Evolutionary conservation across 2,797 vertebrate genomes (phyloP).

Genomic region (Melanotaenia maccullochi): DNA sequence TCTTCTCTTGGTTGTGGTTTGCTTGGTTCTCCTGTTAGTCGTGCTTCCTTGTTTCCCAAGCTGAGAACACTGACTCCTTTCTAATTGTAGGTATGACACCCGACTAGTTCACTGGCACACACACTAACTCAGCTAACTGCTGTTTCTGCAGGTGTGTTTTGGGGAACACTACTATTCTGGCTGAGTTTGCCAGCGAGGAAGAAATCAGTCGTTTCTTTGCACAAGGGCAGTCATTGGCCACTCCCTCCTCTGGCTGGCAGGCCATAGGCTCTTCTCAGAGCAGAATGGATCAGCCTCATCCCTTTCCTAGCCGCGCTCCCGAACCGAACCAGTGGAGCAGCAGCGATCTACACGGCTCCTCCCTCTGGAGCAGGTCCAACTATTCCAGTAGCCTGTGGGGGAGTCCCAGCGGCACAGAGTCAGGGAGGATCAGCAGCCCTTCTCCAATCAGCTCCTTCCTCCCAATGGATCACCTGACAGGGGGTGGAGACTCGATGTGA

Average conservation of each 20-base stretch:
- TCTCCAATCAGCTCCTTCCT: slow-evolving; percentile 96
- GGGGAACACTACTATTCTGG: slow-evolving; percentile 98
- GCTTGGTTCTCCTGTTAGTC: too few species aligned
- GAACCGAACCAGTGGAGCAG: slow-evolving; percentile 96
- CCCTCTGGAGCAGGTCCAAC: slow-evolving; percentile 94
- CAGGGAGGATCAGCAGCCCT: slow-evolving; percentile 91
- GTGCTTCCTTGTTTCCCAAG: too few species aligned
- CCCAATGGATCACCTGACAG: slow-evolving; percentile 96
- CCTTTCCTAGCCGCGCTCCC: slow-evolving; percentile 90
- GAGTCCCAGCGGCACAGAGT: slow-evolving; percentile 87
- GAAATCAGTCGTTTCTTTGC: slow-evolving; percentile 99
- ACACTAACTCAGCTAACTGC: background rate
- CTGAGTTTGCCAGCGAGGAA: slow-evolving; percentile 98
- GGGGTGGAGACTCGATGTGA: slow-evolving; percentile 95
- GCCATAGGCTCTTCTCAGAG: slow-evolving; percentile 91
- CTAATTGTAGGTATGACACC: too few species aligned
- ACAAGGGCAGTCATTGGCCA: slow-evolving; percentile 96
- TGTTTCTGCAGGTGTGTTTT: slow-evolving; percentile 91
- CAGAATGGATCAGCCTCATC: slow-evolving; percentile 93
- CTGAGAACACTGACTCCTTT: too few species aligned
- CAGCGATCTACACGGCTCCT: slow-evolving; percentile 94
- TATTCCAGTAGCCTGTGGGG: slow-evolving; percentile 99
- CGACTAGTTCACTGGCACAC: too few species aligned
- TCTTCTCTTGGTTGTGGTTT: too few species aligned
- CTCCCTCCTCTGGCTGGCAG: slow-evolving; percentile 94